Conservation (phyloP, 2,797 vertebrate genomes). For the Gymnoscopelus braueri region DNA sequence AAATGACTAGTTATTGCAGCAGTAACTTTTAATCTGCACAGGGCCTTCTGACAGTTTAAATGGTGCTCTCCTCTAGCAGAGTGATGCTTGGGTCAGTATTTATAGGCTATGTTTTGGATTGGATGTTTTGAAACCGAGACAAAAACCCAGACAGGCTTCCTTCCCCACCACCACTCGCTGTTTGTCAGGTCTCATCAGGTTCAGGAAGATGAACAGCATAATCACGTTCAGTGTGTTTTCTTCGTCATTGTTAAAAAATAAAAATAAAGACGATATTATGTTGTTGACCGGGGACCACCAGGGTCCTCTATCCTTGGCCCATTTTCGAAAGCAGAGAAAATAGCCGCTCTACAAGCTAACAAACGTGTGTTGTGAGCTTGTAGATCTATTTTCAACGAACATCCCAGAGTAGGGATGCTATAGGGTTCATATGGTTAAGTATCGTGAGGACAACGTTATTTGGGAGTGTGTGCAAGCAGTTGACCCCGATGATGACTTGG, state of each 20-base stretch:
- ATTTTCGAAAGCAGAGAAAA: too few species aligned
- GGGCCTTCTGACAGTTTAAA: conserved; percentile 28
- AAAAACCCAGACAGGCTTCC: conserved; percentile 17
- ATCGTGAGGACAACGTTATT: background rate
- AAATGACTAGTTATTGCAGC: conserved; percentile 27
- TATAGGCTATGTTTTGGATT: conserved; percentile 3
- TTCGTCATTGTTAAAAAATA: conserved; percentile 14
- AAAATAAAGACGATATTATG: conserved; percentile 1
- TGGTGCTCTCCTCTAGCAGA: conserved; percentile 15
- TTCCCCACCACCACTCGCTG: background rate
- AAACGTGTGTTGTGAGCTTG: too few species aligned
- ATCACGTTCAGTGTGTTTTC: conserved; percentile 2
- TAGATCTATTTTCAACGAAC: too few species aligned
- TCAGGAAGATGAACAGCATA: background rate
- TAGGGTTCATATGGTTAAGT: too few species aligned
- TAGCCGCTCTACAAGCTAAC: too few species aligned
- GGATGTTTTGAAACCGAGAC: conserved; percentile 31
- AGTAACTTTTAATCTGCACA: conserved; percentile 27
- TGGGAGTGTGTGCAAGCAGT: background rate
- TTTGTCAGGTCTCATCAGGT: background rate
- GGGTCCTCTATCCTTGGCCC: too few species aligned
- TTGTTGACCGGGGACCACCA: too few species aligned
- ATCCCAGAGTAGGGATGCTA: too few species aligned
- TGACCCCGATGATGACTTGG: conserved; percentile 6
- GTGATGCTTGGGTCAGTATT: conserved; percentile 21